A percentile compares a stretch with the other conserved stretches of the same genome.
These are phyloP conservation scores for Drosophila miranda DNA, from an alignment of 1,140 invertebrate species.

Conservation along the genomic window DNA sequence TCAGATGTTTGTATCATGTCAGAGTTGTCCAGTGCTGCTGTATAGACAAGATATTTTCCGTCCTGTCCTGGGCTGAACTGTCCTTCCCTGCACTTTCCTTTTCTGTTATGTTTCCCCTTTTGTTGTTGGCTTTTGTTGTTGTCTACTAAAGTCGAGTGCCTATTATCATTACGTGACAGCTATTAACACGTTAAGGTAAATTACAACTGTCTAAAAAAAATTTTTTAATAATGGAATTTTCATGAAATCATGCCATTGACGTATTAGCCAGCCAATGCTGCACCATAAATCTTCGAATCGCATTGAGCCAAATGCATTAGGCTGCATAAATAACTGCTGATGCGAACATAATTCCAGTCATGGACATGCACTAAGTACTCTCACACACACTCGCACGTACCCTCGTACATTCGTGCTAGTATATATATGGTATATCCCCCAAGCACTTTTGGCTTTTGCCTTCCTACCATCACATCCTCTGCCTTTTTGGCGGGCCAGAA, in stretches of 20 bases:
- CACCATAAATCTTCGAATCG: conserved; percentile 25
- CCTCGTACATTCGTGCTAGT: neutral
- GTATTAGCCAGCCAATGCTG: neutral
- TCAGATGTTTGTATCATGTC: no score
- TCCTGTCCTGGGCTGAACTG: no score
- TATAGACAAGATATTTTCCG: no score
- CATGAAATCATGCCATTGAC: neutral
- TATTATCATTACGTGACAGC: no score
- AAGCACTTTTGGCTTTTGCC: conserved; percentile 36
- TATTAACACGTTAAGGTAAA: no score
- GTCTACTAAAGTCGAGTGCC: no score
- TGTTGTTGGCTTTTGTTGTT: no score
- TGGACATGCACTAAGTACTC: conserved; percentile 10
- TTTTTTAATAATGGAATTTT: neutral
- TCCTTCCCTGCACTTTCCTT: no score
- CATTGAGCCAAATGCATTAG: conserved; percentile 38
- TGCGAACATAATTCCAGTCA: conserved; percentile 46
- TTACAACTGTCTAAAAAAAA: no score
- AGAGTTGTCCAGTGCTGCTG: no score
- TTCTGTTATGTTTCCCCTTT: no score
- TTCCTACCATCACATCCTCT: conserved; percentile 6
- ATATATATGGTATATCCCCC: neutral
- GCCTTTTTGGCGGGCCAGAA: conserved; percentile 3
- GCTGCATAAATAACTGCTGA: conserved; percentile 56
- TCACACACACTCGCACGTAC: conserved; percentile 9